These are phyloP conservation scores for Scopus umbretta DNA, from an alignment of 2,113 vertebrate species.

Conservation along the genomic window DNA sequence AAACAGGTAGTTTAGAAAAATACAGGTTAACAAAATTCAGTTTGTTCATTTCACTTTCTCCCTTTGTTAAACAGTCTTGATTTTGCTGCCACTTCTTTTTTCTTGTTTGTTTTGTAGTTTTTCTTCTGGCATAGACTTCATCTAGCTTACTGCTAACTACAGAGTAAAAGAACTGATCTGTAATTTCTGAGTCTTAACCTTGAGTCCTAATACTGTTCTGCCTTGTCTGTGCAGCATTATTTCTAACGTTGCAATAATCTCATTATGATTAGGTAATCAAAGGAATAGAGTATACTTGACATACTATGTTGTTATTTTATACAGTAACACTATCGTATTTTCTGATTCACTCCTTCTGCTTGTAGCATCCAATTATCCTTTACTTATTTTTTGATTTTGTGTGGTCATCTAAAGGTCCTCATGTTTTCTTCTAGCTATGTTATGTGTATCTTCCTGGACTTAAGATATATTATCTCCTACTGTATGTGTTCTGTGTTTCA, in stretches of 20 bases:
- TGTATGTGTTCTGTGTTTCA: neutral
- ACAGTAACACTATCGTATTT: neutral
- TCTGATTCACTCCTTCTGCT: neutral
- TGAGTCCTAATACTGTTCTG: neutral
- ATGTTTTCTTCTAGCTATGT: neutral
- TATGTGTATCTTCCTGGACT: neutral
- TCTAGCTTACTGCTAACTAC: neutral
- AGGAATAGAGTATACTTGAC: conserved; percentile 4
- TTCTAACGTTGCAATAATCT: conserved; percentile 6
- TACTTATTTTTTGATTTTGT: neutral
- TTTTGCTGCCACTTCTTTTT: neutral
- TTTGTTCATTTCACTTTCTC: neutral
- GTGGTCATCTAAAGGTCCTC: neutral
- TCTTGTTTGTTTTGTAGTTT: neutral
- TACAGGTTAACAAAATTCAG: neutral
- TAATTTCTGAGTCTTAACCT: conserved; percentile 6
- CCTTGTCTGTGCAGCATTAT: neutral
- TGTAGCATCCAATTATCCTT: neutral
- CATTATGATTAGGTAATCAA: conserved; percentile 21
- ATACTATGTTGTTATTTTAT: neutral
- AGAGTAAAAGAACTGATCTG: neutral
- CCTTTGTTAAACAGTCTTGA: neutral
- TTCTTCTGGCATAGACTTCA: neutral
- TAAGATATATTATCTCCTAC: neutral
- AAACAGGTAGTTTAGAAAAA: neutral